Percentiles rank a stretch among this genome's conserved stretches.
Conservation (phyloP, 1,140 invertebrate genomes). For the Platorchestia sp. region DNA sequence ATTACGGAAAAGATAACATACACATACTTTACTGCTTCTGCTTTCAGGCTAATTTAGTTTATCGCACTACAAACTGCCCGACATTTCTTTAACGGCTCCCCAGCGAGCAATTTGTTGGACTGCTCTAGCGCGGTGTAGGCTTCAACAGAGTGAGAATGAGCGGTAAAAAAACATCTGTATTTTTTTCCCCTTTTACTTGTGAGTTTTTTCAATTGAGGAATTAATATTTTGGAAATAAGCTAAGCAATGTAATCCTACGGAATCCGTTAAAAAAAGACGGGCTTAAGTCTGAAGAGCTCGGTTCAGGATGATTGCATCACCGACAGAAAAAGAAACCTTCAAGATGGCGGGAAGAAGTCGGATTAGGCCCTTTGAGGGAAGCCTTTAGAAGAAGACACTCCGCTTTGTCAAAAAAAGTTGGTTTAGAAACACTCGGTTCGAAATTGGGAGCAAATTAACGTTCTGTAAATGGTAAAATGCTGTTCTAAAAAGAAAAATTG, state of each 20-base stretch:
- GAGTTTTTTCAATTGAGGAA: not conserved
- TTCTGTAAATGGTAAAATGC: not conserved
- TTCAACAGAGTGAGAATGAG: not conserved
- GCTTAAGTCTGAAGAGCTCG: not conserved
- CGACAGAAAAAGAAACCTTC: not conserved
- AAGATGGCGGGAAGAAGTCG: not conserved
- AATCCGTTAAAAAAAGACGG: not conserved
- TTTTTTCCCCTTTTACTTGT: not conserved
- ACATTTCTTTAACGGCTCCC: conserved; percentile 3
- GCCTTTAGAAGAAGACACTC: not conserved
- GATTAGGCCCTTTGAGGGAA: not conserved
- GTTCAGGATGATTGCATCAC: not conserved
- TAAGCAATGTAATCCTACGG: not conserved
- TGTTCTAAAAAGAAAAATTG: not conserved
- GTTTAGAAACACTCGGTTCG: not conserved
- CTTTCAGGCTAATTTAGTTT: conserved; percentile 31
- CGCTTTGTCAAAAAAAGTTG: not conserved
- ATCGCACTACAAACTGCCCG: not conserved
- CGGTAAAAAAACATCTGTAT: not conserved
- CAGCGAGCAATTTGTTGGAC: conserved; percentile 13
- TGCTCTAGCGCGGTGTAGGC: not conserved
- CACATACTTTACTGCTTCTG: not conserved
- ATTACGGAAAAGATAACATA: not conserved
- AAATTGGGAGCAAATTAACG: not conserved
- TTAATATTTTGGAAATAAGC: not conserved